phyloP scores from a whole-genome alignment of 1,140 invertebrate genomes.

The Bombus pascuorum region DNA sequence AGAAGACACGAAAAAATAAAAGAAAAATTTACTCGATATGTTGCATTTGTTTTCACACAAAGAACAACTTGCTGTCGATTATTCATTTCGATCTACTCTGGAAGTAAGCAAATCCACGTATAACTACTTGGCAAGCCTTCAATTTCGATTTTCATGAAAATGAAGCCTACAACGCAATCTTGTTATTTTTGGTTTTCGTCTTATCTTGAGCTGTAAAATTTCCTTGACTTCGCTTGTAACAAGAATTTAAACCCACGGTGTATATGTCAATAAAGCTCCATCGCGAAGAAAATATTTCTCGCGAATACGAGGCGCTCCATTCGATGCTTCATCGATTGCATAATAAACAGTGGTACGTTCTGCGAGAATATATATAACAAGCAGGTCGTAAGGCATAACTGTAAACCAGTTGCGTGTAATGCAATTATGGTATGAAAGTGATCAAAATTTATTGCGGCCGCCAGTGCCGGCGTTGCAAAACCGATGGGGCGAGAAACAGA shows the following conservation, averaged over 20 bases:
- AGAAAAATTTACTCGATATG: no score
- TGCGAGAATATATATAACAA: slow-evolving; percentile 33
- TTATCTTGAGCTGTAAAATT: background rate
- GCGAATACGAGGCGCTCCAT: background rate
- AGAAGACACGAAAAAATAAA: no score
- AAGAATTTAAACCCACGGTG: background rate
- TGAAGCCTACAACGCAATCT: background rate
- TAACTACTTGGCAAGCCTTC: background rate
- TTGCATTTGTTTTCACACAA: no score
- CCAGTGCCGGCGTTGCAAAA: slow-evolving; percentile 65
- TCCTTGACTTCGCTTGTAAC: background rate
- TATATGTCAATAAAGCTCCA: background rate
- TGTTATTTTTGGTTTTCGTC: no score
- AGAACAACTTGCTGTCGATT: no score
- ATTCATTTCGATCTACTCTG: no score
- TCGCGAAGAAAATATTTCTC: slow-evolving; percentile 10
- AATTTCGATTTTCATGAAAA: background rate
- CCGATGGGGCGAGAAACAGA: slow-evolving; percentile 10
- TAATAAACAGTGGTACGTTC: slow-evolving; percentile 42
- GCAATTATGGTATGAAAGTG: slow-evolving; percentile 72
- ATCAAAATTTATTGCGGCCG: slow-evolving; percentile 72
- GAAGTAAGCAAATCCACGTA: background rate
- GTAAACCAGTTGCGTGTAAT: slow-evolving; percentile 75
- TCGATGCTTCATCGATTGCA: slow-evolving; percentile 40
- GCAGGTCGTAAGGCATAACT: slow-evolving; percentile 69